Conservation (phyloP, 2,113 vertebrate species). For the Zosterops pallidus region DNA sequence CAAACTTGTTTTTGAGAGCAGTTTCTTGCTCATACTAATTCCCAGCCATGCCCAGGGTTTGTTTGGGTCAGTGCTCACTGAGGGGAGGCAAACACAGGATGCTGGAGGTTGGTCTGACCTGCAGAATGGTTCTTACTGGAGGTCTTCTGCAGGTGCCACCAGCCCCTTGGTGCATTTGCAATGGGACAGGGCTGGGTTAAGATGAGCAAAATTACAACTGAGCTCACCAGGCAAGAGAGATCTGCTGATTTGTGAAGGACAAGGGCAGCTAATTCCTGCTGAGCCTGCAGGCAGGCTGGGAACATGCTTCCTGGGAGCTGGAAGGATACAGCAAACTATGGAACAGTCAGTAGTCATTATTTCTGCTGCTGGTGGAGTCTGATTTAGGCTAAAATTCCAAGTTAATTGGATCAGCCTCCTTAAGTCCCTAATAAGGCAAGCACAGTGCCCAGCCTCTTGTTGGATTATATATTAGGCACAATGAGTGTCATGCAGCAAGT, state of each 20-base stretch:
- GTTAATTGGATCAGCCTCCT: not conserved
- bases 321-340: not conserved
- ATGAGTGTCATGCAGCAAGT: not conserved
- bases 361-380: not conserved
- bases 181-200: not conserved
- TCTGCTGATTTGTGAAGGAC: not conserved
- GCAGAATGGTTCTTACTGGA: not conserved
- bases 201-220: not conserved
- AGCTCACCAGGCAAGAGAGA: not conserved
- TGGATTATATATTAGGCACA: not conserved
- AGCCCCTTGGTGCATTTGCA: not conserved
- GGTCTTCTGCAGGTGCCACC: not conserved
- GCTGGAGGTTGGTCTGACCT: rapidly evolving
- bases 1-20: not conserved
- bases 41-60: not conserved
- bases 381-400: not conserved
- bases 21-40: not conserved
- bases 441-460: not conserved
- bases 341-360: not conserved
- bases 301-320: not conserved
- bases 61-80: not conserved
- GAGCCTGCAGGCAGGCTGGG: not conserved
- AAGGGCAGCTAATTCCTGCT: not conserved
- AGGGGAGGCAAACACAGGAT: not conserved
- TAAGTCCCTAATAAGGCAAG: constrained; percentile 13